Percentiles rank a stretch among this genome's conserved stretches.
Evolutionary conservation across 2,797 vertebrate species (phyloP).

Genomic region (Sebastes oblongus): DNA sequence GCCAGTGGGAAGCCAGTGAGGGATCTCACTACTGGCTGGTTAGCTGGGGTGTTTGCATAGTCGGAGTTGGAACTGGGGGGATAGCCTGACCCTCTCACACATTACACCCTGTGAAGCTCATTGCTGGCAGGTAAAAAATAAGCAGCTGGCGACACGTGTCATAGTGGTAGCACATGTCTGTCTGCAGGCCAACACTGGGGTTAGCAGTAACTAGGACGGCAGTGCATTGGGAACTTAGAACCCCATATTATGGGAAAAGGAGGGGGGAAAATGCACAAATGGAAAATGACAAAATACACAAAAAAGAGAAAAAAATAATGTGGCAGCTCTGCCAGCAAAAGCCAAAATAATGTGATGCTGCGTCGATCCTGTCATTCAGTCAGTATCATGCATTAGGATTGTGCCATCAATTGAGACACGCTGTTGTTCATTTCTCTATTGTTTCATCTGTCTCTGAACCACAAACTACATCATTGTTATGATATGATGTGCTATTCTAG

Average conservation of each 20-base stretch:
- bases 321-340: background rate
- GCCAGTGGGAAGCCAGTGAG: background rate
- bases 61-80: background rate
- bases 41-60: background rate
- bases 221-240: background rate
- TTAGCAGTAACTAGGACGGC: background rate
- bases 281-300: background rate
- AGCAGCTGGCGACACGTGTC: constrained; percentile 4
- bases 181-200: background rate
- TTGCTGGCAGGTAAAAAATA: constrained; percentile 8
- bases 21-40: background rate
- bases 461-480: background rate
- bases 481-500: background rate
- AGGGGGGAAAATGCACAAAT: background rate
- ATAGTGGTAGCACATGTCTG: background rate
- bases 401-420: background rate
- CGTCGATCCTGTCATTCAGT: background rate
- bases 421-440: background rate
- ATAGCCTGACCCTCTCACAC: background rate
- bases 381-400: background rate
- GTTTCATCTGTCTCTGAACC: background rate
- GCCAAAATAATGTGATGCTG: background rate
- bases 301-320: background rate
- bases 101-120: background rate
- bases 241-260: background rate